These are phyloP conservation scores for human DNA, from an alignment of 2,113 vertebrate genomes.

Conservation along the genomic window GRCh38 chr11:15148501-15149000, in stretches of 20 bases:
- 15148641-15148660: background rate
- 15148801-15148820: background rate
- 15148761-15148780: slow-evolving; percentile 2
- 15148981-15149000: background rate
- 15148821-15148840: background rate
- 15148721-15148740: background rate
- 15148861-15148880: background rate
- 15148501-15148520: background rate
- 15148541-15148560: background rate
- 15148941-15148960: background rate
- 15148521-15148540: background rate
- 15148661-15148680: background rate
- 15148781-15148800: background rate
- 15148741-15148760: background rate
- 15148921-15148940: background rate
- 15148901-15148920: background rate
- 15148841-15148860: background rate
- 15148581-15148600: slow-evolving; percentile 2
- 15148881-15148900: slow-evolving; percentile 13
- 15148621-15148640: background rate
- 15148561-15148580: background rate
- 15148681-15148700: background rate
- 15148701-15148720: background rate
- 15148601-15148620: slow-evolving; percentile 25
- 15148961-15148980: background rate